Evolutionary conservation across 1,140 invertebrate genomes (phyloP).

Genomic region (Atta texana): DNA sequence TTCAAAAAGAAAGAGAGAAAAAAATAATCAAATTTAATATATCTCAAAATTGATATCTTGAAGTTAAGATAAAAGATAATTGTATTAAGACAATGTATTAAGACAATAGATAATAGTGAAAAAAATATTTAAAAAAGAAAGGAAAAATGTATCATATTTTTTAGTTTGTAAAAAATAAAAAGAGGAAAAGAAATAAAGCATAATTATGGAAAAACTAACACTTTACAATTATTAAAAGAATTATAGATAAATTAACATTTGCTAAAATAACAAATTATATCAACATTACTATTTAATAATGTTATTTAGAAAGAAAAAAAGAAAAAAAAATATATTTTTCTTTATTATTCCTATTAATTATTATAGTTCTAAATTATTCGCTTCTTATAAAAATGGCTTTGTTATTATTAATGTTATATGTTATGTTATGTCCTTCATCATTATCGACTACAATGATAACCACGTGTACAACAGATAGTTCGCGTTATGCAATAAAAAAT

Average conservation of each 20-base stretch:
- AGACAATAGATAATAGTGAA: not conserved
- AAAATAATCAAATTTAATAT: not conserved
- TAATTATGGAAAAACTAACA: not conserved
- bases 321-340: not conserved
- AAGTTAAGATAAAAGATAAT: not conserved
- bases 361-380: not conserved
- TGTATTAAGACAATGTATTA: not conserved
- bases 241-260: not conserved
- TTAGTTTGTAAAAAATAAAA: not conserved
- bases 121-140: not conserved
- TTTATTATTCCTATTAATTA: not conserved
- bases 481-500: constrained; percentile 14
- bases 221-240: not conserved
- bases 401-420: not conserved
- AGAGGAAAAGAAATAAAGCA: not conserved
- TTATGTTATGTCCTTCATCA: not conserved
- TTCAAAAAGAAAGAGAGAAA: not conserved
- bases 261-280: not conserved
- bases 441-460: not conserved
- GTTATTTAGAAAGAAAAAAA: not conserved
- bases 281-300: not conserved
- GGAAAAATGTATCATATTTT: not conserved
- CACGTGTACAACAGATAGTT: constrained; percentile 12
- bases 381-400: not conserved
- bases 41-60: not conserved